These are phyloP conservation scores for Acanthosepion esculentum DNA, from an alignment of 2,888 invertebrate genomes.

Conservation along the genomic window DNA sequence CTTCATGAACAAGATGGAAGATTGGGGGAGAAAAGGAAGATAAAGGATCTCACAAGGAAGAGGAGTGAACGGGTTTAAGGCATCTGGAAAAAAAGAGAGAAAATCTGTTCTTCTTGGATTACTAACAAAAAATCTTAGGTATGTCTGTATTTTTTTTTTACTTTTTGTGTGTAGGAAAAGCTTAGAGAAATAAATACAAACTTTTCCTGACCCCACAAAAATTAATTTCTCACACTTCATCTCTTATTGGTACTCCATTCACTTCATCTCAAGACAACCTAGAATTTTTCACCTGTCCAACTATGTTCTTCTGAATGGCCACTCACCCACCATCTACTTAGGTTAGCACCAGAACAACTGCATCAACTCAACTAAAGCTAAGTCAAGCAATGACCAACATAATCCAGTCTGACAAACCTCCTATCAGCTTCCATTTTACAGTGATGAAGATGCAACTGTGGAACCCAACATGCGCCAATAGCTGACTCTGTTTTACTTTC, in stretches of 20 bases:
- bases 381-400: neutral
- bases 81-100: neutral
- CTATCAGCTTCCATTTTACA: neutral
- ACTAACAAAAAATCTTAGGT: neutral
- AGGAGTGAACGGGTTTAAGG: neutral
- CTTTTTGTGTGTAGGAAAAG: neutral
- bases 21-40: too few relatives aligned
- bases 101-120: neutral
- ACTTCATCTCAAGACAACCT: neutral
- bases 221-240: neutral
- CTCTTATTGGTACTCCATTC: neutral
- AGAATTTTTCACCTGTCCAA: neutral
- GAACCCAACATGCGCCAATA: neutral
- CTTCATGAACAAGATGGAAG: too few relatives aligned
- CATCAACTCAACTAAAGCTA: neutral
- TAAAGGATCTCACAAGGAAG: neutral
- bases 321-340: neutral
- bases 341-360: neutral
- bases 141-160: too few relatives aligned
- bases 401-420: neutral
- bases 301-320: neutral
- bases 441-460: neutral
- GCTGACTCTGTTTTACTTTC: neutral
- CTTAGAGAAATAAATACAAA: neutral
- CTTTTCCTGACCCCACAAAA: neutral